These are phyloP conservation scores for Thymallus thymallus DNA, from an alignment of 2,113 vertebrate genomes.

Conservation along the genomic window DNA sequence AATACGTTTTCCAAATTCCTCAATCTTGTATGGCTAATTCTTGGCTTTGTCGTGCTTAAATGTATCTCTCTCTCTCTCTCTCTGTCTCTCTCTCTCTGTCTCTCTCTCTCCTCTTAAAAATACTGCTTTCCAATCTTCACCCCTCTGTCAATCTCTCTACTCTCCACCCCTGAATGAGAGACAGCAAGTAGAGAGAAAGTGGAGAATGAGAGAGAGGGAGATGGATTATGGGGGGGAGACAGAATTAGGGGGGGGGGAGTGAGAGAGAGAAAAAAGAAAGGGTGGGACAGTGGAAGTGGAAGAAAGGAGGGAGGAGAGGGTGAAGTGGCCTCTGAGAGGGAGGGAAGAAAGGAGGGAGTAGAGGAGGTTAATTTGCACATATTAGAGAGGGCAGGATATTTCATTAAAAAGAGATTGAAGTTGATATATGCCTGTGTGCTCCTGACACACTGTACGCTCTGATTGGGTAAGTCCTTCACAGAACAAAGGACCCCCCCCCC, in stretches of 20 bases:
- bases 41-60: too few species aligned
- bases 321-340: slow-evolving; percentile 8
- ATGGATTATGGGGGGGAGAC: background rate
- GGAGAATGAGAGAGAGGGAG: slow-evolving; percentile 39
- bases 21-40: too few species aligned
- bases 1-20: too few species aligned
- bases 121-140: background rate
- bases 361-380: slow-evolving; percentile 81
- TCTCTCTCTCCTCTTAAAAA: background rate
- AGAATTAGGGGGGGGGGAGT: background rate
- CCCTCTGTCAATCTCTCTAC: slow-evolving; percentile 1
- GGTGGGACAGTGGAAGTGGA: slow-evolving; percentile 43
- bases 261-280: slow-evolving; percentile 22
- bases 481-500: slow-evolving; percentile 71
- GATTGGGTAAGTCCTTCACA: slow-evolving; percentile 78
- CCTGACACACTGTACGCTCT: slow-evolving; percentile 79
- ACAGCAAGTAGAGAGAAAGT: background rate
- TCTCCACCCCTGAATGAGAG: slow-evolving; percentile 20
- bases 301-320: slow-evolving; percentile 17
- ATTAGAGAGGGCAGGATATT: slow-evolving; percentile 83
- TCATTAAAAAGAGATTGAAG: slow-evolving; percentile 85
- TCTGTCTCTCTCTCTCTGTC: background rate
- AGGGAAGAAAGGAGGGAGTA: slow-evolving; percentile 63
- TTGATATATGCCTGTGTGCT: slow-evolving; percentile 80
- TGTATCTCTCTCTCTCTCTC: too few species aligned